A percentile compares a stretch with the other conserved stretches of the same genome.
These are phyloP conservation scores for Brotogeris chrysoptera DNA, from an alignment of 2,797 vertebrate species.

Conservation along the genomic window DNA sequence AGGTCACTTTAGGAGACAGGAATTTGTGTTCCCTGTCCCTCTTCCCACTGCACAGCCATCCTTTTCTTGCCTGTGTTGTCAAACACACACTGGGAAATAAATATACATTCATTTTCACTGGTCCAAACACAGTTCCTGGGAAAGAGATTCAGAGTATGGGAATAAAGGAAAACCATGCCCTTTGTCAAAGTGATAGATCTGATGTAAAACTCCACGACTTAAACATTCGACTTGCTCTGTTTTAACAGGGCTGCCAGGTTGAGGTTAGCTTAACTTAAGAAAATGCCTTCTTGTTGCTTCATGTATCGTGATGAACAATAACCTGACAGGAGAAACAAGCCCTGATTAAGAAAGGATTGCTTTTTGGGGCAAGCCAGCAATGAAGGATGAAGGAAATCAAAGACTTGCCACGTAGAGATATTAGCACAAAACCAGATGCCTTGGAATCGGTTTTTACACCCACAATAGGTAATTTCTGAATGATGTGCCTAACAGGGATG, in stretches of 20 bases:
- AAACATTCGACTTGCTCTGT: constrained; percentile 20
- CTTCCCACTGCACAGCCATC: not conserved
- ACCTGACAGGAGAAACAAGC: constrained; percentile 42
- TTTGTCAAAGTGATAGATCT: constrained; percentile 33
- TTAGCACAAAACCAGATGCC: constrained; percentile 59
- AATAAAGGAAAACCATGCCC: not conserved
- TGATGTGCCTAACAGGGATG: constrained; percentile 64
- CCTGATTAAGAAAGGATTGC: constrained; percentile 55
- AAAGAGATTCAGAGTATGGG: not conserved
- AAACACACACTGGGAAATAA: not conserved
- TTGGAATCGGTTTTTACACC: constrained; percentile 32
- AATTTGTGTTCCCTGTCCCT: not conserved
- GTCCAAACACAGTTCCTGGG: not conserved
- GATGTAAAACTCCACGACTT: not conserved
- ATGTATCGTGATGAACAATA: constrained; percentile 31
- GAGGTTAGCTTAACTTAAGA: constrained; percentile 38
- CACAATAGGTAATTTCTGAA: constrained; percentile 67
- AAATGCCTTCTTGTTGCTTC: constrained; percentile 8
- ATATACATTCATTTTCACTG: not conserved
- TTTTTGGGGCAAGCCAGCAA: constrained; percentile 28
- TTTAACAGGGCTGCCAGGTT: constrained; percentile 52
- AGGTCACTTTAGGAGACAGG: not conserved
- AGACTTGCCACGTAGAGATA: constrained; percentile 58
- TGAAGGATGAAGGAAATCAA: constrained; percentile 61
- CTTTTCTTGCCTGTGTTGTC: not conserved